Evolutionary conservation across 2,797 vertebrate genomes (phyloP).

Genomic region (Cynopterus sphinx): DNA sequence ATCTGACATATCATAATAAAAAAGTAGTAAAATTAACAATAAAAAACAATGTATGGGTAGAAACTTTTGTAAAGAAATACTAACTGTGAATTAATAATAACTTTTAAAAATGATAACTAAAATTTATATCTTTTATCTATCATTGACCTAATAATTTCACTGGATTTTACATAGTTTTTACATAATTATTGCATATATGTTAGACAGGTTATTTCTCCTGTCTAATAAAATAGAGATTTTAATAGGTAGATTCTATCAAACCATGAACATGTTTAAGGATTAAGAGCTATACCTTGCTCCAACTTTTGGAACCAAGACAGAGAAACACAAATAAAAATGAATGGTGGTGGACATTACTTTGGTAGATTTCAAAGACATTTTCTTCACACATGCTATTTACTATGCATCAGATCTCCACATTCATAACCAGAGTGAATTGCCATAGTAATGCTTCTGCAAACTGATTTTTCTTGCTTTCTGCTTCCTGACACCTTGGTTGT

Average conservation of each 20-base stretch:
- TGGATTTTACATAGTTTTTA: not conserved
- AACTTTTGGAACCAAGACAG: not conserved
- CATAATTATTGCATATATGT: not conserved
- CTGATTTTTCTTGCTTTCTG: not conserved
- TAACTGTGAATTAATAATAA: not conserved
- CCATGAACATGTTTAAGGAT: not conserved
- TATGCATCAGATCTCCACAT: not conserved
- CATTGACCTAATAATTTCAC: not conserved
- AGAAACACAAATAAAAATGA: not conserved
- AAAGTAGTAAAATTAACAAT: not conserved
- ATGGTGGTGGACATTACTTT: not conserved
- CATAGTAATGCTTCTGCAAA: not conserved
- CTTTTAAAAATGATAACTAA: not conserved
- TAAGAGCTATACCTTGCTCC: not conserved
- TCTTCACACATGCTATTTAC: not conserved
- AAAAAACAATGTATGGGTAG: not conserved
- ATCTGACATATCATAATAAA: not conserved
- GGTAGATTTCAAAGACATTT: not conserved
- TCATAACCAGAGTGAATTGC: not conserved
- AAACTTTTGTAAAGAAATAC: not conserved
- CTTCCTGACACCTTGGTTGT: not conserved
- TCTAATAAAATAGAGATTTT: not conserved
- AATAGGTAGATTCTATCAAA: not conserved
- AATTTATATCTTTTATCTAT: not conserved
- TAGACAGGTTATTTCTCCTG: rapidly evolving